Percentiles rank a stretch among this genome's conserved stretches.
Evolutionary conservation across 2,888 invertebrate genomes (phyloP).

Genomic region (Dolichomitus sp.): DNA sequence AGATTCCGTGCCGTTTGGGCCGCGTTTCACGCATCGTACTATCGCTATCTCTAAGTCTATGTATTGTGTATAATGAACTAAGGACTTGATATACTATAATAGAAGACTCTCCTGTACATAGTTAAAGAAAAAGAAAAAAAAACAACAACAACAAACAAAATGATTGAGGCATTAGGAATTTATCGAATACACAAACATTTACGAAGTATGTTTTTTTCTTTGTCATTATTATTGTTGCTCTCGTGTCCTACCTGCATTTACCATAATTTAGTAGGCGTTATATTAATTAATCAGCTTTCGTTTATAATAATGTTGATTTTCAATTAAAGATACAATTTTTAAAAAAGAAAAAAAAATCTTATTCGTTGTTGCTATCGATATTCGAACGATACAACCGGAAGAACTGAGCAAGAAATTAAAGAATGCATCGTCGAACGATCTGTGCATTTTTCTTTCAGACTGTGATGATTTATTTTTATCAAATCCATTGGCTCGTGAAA

Average conservation of each 20-base stretch:
- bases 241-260: slow-evolving; percentile 65
- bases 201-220: slow-evolving; percentile 56
- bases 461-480: slow-evolving; percentile 65
- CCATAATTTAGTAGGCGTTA: slow-evolving; percentile 14
- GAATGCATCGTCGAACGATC: slow-evolving; percentile 50
- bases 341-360: slow-evolving; percentile 19
- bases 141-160: slow-evolving; percentile 54
- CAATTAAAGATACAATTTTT: neutral
- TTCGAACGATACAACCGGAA: slow-evolving; percentile 30
- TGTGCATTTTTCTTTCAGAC: slow-evolving; percentile 63
- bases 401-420: slow-evolving; percentile 28
- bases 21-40: slow-evolving; percentile 79
- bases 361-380: slow-evolving; percentile 19
- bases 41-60: slow-evolving; percentile 83
- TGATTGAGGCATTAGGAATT: slow-evolving; percentile 84
- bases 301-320: slow-evolving; percentile 27
- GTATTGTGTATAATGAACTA: slow-evolving; percentile 85
- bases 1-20: slow-evolving; percentile 77
- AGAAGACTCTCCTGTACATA: slow-evolving; percentile 85
- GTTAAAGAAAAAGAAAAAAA: slow-evolving; percentile 68
- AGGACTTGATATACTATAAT: slow-evolving; percentile 82
- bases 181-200: slow-evolving; percentile 71
- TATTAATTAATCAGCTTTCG: slow-evolving; percentile 13
- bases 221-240: slow-evolving; percentile 58
- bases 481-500: slow-evolving; percentile 54